Conservation (phyloP, 2,888 invertebrate species). For the Icerya purchasi region DNA sequence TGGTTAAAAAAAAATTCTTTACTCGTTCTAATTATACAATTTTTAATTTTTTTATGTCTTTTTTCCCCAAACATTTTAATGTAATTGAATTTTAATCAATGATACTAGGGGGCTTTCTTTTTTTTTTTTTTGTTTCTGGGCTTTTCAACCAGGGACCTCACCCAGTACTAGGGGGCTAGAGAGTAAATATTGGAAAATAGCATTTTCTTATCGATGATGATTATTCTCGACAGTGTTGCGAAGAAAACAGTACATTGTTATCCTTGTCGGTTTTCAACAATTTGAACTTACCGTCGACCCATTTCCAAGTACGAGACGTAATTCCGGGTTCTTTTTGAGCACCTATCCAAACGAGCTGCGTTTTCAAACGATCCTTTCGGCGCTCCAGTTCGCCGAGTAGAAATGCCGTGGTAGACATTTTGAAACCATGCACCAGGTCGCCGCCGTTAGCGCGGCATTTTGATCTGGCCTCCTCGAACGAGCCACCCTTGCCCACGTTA, state of each 20-base stretch:
- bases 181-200: too few species aligned
- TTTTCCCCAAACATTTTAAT: too few species aligned
- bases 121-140: too few species aligned
- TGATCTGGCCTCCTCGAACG: conserved; percentile 55
- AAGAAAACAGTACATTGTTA: background rate
- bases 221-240: too few species aligned
- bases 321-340: conserved; percentile 69
- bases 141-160: too few species aligned
- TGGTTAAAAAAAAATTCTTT: too few species aligned
- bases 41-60: too few species aligned
- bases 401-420: conserved; percentile 42
- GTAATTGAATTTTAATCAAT: too few species aligned
- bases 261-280: background rate
- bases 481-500: conserved; percentile 55
- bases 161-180: too few species aligned
- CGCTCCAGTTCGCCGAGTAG: conserved; percentile 59
- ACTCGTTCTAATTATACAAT: too few species aligned
- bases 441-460: conserved; percentile 51
- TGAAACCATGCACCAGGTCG: conserved; percentile 40
- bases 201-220: too few species aligned
- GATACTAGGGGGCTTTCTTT: too few species aligned
- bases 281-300: conserved; percentile 53
- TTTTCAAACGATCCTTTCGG: conserved; percentile 53
- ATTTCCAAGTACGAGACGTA: conserved; percentile 66
- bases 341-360: conserved; percentile 77